Conservation (phyloP, 2,113 vertebrate species). For the Pavo muticus region DNA sequence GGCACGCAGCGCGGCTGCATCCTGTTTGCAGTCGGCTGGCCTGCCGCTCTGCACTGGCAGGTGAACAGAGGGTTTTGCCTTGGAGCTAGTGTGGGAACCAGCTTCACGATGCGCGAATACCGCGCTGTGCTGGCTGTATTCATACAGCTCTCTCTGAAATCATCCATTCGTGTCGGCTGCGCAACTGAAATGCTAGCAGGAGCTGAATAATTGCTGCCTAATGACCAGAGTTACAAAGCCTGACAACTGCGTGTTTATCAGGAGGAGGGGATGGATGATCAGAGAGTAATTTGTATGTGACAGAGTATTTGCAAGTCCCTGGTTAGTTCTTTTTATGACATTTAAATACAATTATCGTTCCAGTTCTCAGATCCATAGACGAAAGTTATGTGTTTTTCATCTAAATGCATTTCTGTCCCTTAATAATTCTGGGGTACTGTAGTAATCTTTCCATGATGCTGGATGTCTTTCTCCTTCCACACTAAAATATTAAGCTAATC, state of each 20-base stretch:
- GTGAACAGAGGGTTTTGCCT: conserved; percentile 38
- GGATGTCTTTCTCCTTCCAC: neutral
- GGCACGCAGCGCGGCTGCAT: neutral
- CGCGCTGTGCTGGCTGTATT: neutral
- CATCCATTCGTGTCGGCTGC: neutral
- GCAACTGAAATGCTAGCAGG: neutral
- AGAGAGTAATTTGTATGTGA: neutral
- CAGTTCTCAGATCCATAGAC: neutral
- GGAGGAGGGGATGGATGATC: neutral
- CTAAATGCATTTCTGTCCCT: neutral
- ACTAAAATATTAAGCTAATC: neutral
- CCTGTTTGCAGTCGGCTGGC: conserved; percentile 11
- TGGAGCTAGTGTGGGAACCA: conserved; percentile 12
- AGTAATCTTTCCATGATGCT: neutral
- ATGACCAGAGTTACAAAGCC: conserved; percentile 28
- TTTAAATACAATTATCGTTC: neutral
- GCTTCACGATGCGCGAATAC: neutral
- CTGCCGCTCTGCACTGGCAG: neutral
- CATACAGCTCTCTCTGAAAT: conserved; percentile 1
- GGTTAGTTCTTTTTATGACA: neutral
- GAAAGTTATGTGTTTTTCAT: neutral
- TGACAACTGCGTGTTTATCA: neutral
- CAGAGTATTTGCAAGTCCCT: neutral
- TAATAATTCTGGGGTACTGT: neutral
- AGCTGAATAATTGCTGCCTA: conserved; percentile 22